phyloP scores from a whole-genome alignment of 2,888 invertebrate species.

The Omphaloscelis lunosa region DNA sequence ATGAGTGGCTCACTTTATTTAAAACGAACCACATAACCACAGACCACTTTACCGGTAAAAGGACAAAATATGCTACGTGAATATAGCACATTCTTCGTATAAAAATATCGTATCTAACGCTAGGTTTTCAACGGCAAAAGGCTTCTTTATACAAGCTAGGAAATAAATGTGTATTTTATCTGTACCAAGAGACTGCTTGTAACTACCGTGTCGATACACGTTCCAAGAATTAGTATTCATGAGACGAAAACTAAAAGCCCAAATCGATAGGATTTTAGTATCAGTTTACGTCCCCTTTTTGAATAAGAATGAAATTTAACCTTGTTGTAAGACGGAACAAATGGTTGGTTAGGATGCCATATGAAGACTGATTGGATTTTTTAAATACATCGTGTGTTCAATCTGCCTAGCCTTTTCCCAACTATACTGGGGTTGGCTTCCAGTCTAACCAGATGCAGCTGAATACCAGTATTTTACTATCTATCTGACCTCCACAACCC shows the following conservation, averaged over 20 bases:
- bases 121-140: neutral
- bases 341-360: neutral
- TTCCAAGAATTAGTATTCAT: slow-evolving; percentile 8
- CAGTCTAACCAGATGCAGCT: no score
- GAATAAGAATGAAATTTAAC: neutral
- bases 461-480: no score
- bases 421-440: no score
- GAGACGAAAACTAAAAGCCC: slow-evolving; percentile 3
- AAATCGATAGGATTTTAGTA: slow-evolving; percentile 6
- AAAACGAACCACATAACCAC: neutral
- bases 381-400: neutral
- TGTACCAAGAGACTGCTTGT: neutral
- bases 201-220: neutral
- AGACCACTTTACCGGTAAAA: neutral
- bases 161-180: neutral
- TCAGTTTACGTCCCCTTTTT: slow-evolving; percentile 1
- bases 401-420: no score
- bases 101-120: neutral
- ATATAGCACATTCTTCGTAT: no score
- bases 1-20: neutral
- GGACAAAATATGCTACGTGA: slow-evolving; percentile 1
- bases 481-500: no score
- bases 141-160: neutral
- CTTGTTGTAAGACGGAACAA: neutral
- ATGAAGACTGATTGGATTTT: neutral